Base-by-base conservation (phyloP, 2,113 vertebrate species). In the Podarcis cretensis region DNA sequence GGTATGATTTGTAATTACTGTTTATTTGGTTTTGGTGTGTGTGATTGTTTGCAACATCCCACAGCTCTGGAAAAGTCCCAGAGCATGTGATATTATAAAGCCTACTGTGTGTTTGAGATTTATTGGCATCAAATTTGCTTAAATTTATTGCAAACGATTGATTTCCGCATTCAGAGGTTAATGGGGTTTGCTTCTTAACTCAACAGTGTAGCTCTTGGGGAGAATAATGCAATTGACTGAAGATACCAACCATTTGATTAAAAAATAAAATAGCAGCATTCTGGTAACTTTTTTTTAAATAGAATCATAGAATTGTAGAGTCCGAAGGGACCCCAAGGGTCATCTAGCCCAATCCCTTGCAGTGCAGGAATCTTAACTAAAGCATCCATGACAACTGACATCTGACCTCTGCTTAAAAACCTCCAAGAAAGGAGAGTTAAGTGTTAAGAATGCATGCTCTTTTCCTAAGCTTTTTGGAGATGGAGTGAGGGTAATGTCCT, bases 101-200 rank as follows among this genome's bases (percentile, higher is more conserved):
- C 77, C 69, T 89, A 86, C 75, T 78, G 32, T 74, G 30, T 81
- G 30, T 90, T 83, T 43, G 78, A 89, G 92, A 97, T 96, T 95
- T 96, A 98, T 96, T 97, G 95, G 92, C 96, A 97, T 96, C 90
- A 96, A 97, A 98, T 97, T 97, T 97, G 94, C 93, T 96, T 95
- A 96, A 97, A 98, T 98, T 97, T 97, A 97, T 96, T 96, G 94
- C 94, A 96, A 96, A 94, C 95, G 97, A 98, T 98, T 97, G 98
- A 98, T 98, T 97, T 97, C 93, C 87, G 87, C 89, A 96, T 96
- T 96, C 94, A 97, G 97, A 97, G 96, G 97, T 97, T 98, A 98
- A 98, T 96, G 59, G 96, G 88, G 86, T 96, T 96, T 94, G 90
- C 92, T 94, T 89, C 90, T 97, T 96, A 93, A 92, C 92, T 96